Evolutionary conservation across 2,113 vertebrate genomes (phyloP), one percentile per base, ranked within the genome.

Genomic region (Recurvirostra avosetta): DNA sequence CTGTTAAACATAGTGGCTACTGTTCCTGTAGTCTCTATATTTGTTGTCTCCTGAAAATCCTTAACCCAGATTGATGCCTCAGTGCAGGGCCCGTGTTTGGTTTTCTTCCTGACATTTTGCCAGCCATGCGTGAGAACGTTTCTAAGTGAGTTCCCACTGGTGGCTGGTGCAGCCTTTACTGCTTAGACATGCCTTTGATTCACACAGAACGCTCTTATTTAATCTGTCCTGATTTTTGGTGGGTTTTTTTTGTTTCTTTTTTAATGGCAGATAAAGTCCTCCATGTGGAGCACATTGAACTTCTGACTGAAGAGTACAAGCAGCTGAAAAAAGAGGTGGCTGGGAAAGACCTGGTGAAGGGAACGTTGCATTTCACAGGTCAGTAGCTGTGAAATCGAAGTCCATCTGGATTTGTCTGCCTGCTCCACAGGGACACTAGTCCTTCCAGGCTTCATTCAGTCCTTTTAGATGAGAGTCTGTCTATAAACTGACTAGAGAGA

Each of bases 211-310:
- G 27, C 23, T 71, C 68, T 23, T 61, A 49, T 26, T 78, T 84
- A 65, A 85, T 32, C 43, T 61, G 9, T 53, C 38, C 34, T 83
- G 41, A 40, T 45, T 52, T 77, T 67, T 27, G 3, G 9, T 63
- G 30, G 15, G 32, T 29, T 43, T 22, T 2, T 5, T n/a, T 36
- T 10, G 29, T 32, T 7, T 72, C 66, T 90, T 86, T 89, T 86
- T 96, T 34, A 32, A 71, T 70, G 75, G 63, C 95, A 99, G 99
- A 96, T 73, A 97, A 98, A 96, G 66, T 98, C 89, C 98, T 99
- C 17, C 99, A 99, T 6, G 99, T 99, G 90, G 99, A 99, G 84
- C 99, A 99, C 78, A 99, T 99, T 20, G 99, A 99, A 95, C 98
- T 99, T 85, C 92, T 99, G 71, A 98, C 99, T 61, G 99, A 99